A percentile compares a stretch with the other conserved stretches of the same genome.
These are phyloP conservation scores for Chitala chitala DNA, from an alignment of 2,113 vertebrate genomes.

Conservation along the genomic window DNA sequence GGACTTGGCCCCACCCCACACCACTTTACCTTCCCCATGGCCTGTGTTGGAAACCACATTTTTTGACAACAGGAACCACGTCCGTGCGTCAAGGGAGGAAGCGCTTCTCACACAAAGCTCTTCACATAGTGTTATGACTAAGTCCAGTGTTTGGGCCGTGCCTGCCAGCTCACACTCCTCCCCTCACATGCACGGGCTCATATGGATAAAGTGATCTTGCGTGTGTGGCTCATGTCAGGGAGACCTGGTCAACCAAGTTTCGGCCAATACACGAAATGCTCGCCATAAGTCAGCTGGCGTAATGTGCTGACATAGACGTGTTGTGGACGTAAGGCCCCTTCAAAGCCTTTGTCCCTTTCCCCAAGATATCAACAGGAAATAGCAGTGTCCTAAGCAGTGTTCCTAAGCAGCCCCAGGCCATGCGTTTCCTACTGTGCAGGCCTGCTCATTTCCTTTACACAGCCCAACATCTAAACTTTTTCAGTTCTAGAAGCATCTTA, in stretches of 20 bases:
- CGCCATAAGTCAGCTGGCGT: background rate
- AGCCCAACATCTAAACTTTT: background rate
- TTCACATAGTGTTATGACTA: background rate
- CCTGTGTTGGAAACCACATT: too few relatives aligned
- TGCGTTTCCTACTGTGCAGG: background rate
- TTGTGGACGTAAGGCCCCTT: background rate
- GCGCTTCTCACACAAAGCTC: too few relatives aligned
- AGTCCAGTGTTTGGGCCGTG: background rate
- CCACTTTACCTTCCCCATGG: background rate
- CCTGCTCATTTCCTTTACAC: background rate
- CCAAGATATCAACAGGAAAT: background rate
- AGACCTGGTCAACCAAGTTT: background rate
- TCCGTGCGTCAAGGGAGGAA: background rate
- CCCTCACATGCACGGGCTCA: background rate
- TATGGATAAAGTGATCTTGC: background rate
- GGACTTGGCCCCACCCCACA: background rate
- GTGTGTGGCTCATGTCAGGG: background rate
- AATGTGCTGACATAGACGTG: too few relatives aligned
- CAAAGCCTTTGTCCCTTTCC: background rate
- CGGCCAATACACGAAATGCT: too few relatives aligned
- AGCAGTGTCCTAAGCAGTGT: background rate
- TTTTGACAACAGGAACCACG: background rate
- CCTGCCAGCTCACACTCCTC: background rate
- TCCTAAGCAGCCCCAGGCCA: background rate
- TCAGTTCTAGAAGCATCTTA: background rate